Percentiles rank a stretch among this genome's conserved stretches.
Evolutionary conservation across 2,113 vertebrate genomes (phyloP).

Genomic region (Sphyrna mokarran): DNA sequence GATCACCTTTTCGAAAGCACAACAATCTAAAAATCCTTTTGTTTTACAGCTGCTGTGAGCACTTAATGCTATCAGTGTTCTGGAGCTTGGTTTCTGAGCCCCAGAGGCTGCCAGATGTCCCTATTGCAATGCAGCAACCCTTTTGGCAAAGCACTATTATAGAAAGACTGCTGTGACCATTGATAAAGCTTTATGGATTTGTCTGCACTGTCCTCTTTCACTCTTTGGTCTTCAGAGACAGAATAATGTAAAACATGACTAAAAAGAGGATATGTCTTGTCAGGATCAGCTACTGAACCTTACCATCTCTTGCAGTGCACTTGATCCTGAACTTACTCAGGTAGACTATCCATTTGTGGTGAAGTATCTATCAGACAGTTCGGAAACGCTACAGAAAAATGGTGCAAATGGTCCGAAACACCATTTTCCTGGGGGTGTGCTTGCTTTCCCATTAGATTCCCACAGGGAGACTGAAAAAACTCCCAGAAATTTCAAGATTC

Average conservation of each 20-base stretch:
- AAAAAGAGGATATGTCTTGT: neutral
- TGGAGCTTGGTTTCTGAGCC: neutral
- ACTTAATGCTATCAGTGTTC: neutral
- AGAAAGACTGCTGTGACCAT: neutral
- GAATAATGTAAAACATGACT: neutral
- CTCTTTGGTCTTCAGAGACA: neutral
- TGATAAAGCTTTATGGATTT: neutral
- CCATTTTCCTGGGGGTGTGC: neutral
- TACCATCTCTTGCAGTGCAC: neutral
- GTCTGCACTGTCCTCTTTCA: neutral
- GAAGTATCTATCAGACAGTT: neutral
- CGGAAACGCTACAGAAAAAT: neutral
- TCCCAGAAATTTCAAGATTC: neutral
- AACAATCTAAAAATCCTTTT: neutral
- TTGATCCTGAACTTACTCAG: neutral
- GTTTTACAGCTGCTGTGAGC: neutral
- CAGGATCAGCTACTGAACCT: neutral
- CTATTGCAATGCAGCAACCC: neutral
- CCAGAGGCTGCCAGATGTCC: neutral
- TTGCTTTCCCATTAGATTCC: neutral
- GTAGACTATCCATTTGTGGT: neutral
- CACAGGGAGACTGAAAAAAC: neutral
- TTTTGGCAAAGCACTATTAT: slow-evolving; percentile 5
- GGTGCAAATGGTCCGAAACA: neutral
- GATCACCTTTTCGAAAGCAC: neutral